Conservation (phyloP, 2,888 invertebrate species). For the Apodemia zela region DNA sequence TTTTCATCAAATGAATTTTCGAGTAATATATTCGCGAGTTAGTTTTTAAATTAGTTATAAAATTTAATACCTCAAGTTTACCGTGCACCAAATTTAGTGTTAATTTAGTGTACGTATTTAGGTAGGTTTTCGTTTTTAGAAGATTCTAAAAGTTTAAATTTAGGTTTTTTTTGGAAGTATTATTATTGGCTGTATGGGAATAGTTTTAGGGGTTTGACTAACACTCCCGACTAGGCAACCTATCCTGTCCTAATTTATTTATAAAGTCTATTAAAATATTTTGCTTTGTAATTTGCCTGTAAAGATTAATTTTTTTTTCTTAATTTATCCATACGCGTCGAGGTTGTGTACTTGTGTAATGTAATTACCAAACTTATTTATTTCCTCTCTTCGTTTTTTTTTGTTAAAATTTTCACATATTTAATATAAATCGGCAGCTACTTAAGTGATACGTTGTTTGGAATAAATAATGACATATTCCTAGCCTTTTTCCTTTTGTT, state of each 20-base stretch:
- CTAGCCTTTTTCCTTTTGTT: slow-evolving; percentile 37
- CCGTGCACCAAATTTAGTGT: slow-evolving; percentile 76
- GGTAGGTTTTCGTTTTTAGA: slow-evolving; percentile 16
- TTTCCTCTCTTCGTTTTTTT: slow-evolving; percentile 58
- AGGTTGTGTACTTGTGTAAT: slow-evolving; percentile 59
- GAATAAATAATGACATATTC: slow-evolving; percentile 73
- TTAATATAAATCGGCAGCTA: slow-evolving; percentile 71
- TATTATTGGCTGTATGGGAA: slow-evolving; percentile 35
- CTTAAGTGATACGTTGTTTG: slow-evolving; percentile 71
- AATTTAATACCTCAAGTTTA: slow-evolving; percentile 77
- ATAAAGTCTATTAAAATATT: slow-evolving; percentile 59
- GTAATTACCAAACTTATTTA: slow-evolving; percentile 37
- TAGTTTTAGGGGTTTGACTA: slow-evolving; percentile 39
- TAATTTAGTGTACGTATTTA: slow-evolving; percentile 33
- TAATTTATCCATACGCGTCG: slow-evolving; percentile 39
- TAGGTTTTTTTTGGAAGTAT: slow-evolving; percentile 28
- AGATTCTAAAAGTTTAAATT: no score
- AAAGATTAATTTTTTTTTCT: slow-evolving; percentile 37
- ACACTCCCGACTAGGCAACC: slow-evolving; percentile 50
- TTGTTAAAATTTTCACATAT: slow-evolving; percentile 66
- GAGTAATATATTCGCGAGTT: slow-evolving; percentile 41
- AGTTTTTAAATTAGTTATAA: slow-evolving; percentile 36
- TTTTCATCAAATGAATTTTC: slow-evolving; percentile 76
- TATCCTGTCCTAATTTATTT: slow-evolving; percentile 69
- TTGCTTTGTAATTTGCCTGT: slow-evolving; percentile 72